A percentile compares a stretch with the other conserved stretches of the same genome.
Evolutionary conservation across 2,113 vertebrate species (phyloP).

Genomic region (Microtus oregoni): DNA sequence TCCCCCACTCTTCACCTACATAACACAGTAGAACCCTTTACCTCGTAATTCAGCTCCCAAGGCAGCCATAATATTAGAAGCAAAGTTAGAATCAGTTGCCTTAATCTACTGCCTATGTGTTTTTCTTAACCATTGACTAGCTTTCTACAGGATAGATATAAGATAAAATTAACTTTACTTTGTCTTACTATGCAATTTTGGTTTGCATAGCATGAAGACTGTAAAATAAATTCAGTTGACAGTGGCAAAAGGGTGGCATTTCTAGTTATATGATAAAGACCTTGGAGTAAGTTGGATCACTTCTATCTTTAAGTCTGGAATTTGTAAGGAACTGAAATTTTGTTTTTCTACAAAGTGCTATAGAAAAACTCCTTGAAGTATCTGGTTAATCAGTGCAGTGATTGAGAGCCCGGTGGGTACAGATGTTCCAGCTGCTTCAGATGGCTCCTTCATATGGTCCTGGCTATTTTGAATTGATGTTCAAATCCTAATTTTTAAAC

Average conservation of each 20-base stretch:
- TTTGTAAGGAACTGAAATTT: slow-evolving; percentile 16
- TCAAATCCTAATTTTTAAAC: neutral
- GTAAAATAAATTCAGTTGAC: neutral
- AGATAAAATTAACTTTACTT: slow-evolving; percentile 17
- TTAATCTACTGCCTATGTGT: neutral
- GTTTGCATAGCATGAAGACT: neutral
- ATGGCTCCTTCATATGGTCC: neutral
- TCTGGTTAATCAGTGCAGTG: neutral
- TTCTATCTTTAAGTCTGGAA: slow-evolving; percentile 58
- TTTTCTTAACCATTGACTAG: neutral
- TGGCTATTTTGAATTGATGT: neutral
- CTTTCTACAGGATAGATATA: slow-evolving; percentile 4
- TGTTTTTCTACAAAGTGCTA: neutral
- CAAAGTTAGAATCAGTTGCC: neutral
- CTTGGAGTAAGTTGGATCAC: neutral
- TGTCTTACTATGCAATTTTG: slow-evolving; percentile 41
- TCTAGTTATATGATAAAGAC: slow-evolving; percentile 6
- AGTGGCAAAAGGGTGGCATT: neutral
- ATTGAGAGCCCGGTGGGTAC: neutral
- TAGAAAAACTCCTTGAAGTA: neutral
- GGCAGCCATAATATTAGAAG: slow-evolving; percentile 4
- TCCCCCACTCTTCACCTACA: neutral
- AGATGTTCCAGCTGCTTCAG: neutral
- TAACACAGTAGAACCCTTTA: neutral
- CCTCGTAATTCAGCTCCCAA: slow-evolving; percentile 19